phyloP scores from a whole-genome alignment of 2,113 vertebrate species.

The Labeo catla region DNA sequence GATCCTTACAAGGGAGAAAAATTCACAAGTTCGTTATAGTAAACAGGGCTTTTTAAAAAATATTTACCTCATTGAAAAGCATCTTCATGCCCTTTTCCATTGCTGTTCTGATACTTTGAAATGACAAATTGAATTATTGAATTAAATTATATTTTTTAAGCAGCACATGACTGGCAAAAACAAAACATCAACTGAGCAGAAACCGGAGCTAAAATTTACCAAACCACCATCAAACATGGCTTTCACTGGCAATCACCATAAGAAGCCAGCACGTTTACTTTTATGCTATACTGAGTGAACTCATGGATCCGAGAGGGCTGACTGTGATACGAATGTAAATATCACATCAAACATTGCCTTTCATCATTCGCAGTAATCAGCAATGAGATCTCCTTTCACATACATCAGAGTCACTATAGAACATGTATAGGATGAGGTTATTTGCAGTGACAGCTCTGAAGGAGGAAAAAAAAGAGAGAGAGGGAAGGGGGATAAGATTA shows the following conservation, averaged over 20 bases:
- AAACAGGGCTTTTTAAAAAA: background rate
- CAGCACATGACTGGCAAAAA: background rate
- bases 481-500: conserved; percentile 52
- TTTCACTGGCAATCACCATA: conserved; percentile 4
- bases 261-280: conserved; percentile 35
- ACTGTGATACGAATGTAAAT: conserved; percentile 39
- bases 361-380: conserved; percentile 1
- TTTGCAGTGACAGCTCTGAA: background rate
- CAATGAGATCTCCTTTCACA: background rate
- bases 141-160: background rate
- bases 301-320: conserved; percentile 16
- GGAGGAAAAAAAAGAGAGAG: background rate
- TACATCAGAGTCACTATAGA: conserved; percentile 13
- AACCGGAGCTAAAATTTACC: conserved; percentile 3
- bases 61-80: background rate
- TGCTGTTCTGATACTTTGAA: background rate
- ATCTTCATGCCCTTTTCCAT: background rate
- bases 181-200: background rate
- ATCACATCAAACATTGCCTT: conserved; percentile 24
- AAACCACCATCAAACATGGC: conserved; percentile 22
- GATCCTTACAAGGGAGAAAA: conserved; percentile 47
- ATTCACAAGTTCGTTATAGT: background rate
- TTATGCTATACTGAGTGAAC: conserved; percentile 13
- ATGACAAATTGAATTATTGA: background rate
- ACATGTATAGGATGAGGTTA: conserved; percentile 8